phyloP scores from a whole-genome alignment of 2,797 vertebrate species.

The Apogon talboti region DNA sequence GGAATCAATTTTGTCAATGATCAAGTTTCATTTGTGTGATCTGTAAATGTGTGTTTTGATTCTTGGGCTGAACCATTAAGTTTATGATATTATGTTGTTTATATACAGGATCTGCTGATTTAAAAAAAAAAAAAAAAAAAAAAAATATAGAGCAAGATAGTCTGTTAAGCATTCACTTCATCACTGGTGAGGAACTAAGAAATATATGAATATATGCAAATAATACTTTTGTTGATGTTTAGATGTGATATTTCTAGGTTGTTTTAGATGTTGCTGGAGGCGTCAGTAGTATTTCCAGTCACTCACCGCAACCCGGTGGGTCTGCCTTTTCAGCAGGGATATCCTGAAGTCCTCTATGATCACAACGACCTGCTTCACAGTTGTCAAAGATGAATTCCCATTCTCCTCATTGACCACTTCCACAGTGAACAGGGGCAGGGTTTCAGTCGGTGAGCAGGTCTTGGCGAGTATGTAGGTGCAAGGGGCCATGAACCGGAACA shows the following conservation, averaged over 20 bases:
- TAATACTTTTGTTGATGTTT: no score
- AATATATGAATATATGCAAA: no score
- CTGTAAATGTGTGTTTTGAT: not conserved
- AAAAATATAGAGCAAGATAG: no score
- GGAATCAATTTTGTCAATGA: no score
- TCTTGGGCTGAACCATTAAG: not conserved
- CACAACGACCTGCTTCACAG: constrained; percentile 78
- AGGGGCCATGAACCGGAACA: constrained; percentile 80
- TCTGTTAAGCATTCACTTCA: no score
- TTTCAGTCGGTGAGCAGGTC: constrained; percentile 74
- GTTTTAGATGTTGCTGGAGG: not conserved
- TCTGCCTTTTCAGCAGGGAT: constrained; percentile 77
- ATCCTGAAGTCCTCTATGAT: constrained; percentile 71
- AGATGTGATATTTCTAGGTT: no score
- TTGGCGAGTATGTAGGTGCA: constrained; percentile 87
- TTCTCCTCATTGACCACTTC: constrained; percentile 82
- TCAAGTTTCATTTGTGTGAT: not conserved
- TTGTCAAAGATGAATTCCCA: constrained; percentile 66
- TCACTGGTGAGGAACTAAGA: no score
- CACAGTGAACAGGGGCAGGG: constrained; percentile 81
- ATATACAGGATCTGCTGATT: no score
- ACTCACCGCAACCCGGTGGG: constrained; percentile 83
- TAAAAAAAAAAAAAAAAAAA: no score
- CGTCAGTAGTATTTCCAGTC: not conserved
- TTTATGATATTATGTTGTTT: not conserved